These are phyloP conservation scores for Chromobotia macracanthus DNA, from an alignment of 2,797 vertebrate species.

Conservation along the genomic window DNA sequence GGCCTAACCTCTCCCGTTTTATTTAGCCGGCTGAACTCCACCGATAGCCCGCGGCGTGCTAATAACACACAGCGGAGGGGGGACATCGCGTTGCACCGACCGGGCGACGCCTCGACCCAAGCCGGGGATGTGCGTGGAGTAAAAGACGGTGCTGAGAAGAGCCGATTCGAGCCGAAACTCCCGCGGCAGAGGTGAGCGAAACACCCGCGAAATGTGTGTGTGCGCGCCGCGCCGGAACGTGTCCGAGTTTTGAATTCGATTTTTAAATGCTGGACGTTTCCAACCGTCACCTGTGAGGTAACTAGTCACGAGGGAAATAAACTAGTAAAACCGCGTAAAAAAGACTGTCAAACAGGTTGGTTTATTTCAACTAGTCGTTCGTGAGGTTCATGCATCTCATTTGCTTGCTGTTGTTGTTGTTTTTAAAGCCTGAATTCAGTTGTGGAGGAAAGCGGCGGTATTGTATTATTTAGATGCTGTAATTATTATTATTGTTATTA, in stretches of 20 bases:
- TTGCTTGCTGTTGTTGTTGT: background rate
- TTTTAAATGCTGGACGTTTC: background rate
- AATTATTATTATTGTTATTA: background rate
- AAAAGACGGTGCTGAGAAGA: conserved; percentile 21
- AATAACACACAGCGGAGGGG: background rate
- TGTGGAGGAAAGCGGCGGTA: no score
- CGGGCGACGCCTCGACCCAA: conserved; percentile 13
- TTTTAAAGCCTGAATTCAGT: background rate
- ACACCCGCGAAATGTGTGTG: background rate
- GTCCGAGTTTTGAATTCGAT: background rate
- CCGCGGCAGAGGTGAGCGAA: background rate
- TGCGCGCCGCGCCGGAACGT: background rate
- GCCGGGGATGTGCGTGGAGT: conserved; percentile 42
- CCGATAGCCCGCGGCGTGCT: conserved; percentile 2
- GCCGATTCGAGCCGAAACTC: conserved; percentile 21
- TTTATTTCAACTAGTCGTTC: background rate
- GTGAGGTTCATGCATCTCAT: background rate
- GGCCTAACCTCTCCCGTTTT: conserved; percentile 4
- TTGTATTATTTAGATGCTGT: conserved; percentile 17
- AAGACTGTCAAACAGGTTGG: background rate
- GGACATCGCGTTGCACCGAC: conserved; percentile 13
- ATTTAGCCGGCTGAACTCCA: conserved; percentile 14
- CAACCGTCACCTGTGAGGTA: conserved; percentile 2
- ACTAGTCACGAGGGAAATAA: background rate
- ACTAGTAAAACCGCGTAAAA: conserved; percentile 7